phyloP scores from a whole-genome alignment of 2,113 vertebrate genomes.

The Acrocephalus arundinaceus region DNA sequence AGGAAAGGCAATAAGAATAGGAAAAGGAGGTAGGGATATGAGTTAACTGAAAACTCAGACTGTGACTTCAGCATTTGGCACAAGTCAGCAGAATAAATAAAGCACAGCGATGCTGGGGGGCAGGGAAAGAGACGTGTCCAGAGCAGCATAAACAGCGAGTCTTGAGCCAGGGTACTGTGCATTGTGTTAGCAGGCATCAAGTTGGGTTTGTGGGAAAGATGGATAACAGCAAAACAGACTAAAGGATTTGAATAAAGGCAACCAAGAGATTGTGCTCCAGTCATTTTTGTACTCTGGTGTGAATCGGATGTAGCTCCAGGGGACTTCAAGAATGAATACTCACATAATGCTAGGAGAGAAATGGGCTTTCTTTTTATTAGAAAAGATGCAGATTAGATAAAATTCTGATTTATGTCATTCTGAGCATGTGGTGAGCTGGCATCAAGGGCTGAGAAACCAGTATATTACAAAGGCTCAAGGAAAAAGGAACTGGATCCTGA shows the following conservation, averaged over 20 bases:
- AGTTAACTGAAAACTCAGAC: conserved; percentile 6
- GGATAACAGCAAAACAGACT: not conserved
- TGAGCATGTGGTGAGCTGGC: not conserved
- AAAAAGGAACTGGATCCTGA: not conserved
- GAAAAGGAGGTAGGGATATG: not conserved
- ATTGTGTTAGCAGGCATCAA: not conserved
- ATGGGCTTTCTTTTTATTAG: not conserved
- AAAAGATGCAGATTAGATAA: not conserved
- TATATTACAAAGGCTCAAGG: not conserved
- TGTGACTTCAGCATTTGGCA: conserved; percentile 52
- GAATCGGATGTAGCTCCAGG: not conserved
- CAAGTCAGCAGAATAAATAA: conserved; percentile 15
- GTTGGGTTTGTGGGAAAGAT: not conserved
- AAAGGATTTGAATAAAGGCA: not conserved
- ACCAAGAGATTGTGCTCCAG: not conserved
- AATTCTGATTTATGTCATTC: not conserved
- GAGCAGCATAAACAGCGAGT: not conserved
- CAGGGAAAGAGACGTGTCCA: not conserved
- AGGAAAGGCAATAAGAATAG: not conserved
- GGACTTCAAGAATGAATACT: not conserved
- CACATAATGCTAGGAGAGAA: not conserved
- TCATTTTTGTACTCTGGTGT: not conserved
- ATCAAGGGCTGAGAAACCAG: not conserved
- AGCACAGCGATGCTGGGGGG: not conserved
- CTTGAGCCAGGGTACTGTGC: not conserved